Conservation (phyloP, 1,140 invertebrate species). For the Schlechtendalia chinensis region DNA sequence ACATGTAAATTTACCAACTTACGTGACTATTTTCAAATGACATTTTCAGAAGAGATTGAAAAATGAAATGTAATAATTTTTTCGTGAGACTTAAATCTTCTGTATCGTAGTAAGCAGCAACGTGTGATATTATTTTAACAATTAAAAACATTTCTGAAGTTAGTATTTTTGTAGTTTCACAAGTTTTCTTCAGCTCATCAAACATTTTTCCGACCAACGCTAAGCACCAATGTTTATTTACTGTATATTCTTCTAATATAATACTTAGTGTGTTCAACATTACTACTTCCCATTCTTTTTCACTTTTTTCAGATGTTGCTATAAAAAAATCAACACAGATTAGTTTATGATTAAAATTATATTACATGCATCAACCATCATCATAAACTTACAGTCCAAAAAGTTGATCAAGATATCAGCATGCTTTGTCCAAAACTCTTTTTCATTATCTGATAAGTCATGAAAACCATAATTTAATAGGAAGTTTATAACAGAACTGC, state of each 20-base stretch:
- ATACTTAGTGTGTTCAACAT: constrained; percentile 22
- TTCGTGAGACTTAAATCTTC: constrained; percentile 15
- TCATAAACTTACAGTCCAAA: constrained; percentile 12
- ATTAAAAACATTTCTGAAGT: constrained; percentile 27
- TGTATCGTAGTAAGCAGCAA: constrained; percentile 22
- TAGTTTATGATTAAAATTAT: too few relatives aligned
- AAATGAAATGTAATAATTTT: constrained; percentile 36
- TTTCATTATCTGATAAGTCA: constrained; percentile 29
- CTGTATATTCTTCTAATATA: constrained; percentile 1
- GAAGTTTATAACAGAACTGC: constrained; percentile 30
- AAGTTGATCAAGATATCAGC: not conserved
- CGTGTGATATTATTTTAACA: constrained; percentile 23
- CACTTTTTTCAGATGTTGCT: not conserved
- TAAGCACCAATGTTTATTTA: constrained; percentile 27
- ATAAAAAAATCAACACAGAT: not conserved
- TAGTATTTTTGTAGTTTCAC: constrained; percentile 11
- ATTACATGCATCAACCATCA: too few relatives aligned
- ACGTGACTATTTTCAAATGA: constrained; percentile 29
- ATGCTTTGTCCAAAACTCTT: constrained; percentile 38
- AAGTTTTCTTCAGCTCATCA: not conserved
- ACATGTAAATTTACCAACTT: not conserved
- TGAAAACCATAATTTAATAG: constrained; percentile 37
- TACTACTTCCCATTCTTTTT: constrained; percentile 35
- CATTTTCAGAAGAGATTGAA: constrained; percentile 32
- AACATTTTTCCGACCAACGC: constrained; percentile 15